Base-by-base conservation (phyloP, 2,888 invertebrate species). In the Philonicus albiceps region DNA sequence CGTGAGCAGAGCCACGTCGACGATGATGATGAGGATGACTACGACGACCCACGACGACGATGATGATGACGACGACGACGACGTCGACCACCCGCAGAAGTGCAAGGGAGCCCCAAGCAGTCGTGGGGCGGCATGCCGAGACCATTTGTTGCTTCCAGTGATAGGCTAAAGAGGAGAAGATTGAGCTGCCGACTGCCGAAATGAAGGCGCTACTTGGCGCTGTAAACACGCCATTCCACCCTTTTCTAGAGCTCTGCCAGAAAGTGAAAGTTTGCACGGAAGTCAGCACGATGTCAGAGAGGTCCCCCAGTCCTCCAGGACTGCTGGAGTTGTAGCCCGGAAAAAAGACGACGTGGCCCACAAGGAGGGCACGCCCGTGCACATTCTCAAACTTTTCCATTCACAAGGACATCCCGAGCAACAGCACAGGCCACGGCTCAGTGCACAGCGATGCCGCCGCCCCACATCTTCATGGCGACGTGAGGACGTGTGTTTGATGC, bases 241-340 rank as follows among this genome's bases (percentile, higher is more conserved):
- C 53, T 75, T 53, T 43, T 43, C 40, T 43, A 16, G 40, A 74
- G 19, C 34, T 31, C 74, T 5, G 11, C 13, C 43, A 40, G 85
- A 75, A 85, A 85, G 85, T 49, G 85, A 85, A 85, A 85, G 85
- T 85, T 85, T 85, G 85, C 53, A 75, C 85, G 85, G 75, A 85
- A 75, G 85, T 75, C 64, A 64, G 64, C 64, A 64, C 64, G 64
- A 22, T 64, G 64, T 64, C 64, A 64, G 64, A 8, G 19, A 53
- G 8, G 53, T 8, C n/a, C 55, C 55, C 7, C n/a, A 4, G n/a
- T n/a, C 53, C 19, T 49, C 73, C 37, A 8, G 37, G 1, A 37
- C 37, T 40, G 64, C 11, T 37, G 72, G 72, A 43, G 73, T 43
- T 19, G 72, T 74, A 64, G 19, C 22, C 27, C 40, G 6, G 72